Evolutionary conservation across 2,113 vertebrate species (phyloP), one percentile per base, ranked within the genome.

Genomic region (Callionymus lyra): DNA sequence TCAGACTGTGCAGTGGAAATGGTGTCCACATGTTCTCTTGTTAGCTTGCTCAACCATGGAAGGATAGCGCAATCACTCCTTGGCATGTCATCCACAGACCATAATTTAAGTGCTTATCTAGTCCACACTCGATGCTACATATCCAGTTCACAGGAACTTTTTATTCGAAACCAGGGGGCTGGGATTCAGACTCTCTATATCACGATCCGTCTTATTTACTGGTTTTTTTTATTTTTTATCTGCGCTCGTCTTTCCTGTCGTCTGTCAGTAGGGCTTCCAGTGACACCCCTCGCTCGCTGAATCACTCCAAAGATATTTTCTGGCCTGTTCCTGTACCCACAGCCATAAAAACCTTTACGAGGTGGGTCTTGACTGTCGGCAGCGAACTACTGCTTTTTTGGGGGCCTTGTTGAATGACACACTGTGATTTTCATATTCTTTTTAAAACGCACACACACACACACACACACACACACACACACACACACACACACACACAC

Each of bases 351-450:
- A 42, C 42, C 50, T 68, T 65, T 53, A 63, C 1, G 53, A 68
- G 55, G 59, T 65, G 52, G 47, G 63, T 51, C 51, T 48, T 27
- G 57, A 51, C 61, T 66, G 56, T 68, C 61, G 68, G 57, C 63
- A 59, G 49, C 27, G 50, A 50, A 64, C 71, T 70, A 47, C 64
- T 10, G 31, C 55, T 39, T 2, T 54, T 50, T n/a, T n/a, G n/a
- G n/a, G 34, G 38, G 41, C 36, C 47, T 31, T 47, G 32, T 53
- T 56, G 38, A 27, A 27, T 27, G 21, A 27, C 21, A 27, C 21
- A 27, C 21, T 27, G 4, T 27, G 4, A 27, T 27, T 5, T 27
- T 27, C 21, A 27, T 8, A 5, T 27, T 27, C 8, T 27, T 27
- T 27, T 27, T 27, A 5, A 61, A 44, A 5, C 21, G 52, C 13